phyloP scores from a whole-genome alignment of 2,888 invertebrate species.

The Saturnia japonica region DNA sequence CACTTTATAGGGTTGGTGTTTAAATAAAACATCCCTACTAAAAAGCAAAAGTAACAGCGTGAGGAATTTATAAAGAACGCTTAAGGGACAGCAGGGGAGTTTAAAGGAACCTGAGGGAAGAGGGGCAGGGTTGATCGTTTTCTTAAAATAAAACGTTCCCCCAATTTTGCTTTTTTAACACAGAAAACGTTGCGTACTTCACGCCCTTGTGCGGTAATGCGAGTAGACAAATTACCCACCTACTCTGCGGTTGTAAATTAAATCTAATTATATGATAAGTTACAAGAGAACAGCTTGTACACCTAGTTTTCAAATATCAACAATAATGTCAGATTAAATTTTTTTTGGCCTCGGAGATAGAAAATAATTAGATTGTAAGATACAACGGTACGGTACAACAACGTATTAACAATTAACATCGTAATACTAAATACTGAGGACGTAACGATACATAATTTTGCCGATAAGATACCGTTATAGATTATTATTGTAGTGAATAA shows the following conservation, averaged over 20 bases:
- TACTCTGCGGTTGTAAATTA: slow-evolving; percentile 6
- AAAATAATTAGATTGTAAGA: no score
- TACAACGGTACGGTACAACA: no score
- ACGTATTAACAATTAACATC: no score
- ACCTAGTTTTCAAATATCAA: neutral
- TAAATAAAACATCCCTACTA: slow-evolving; percentile 1
- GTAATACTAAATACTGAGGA: no score
- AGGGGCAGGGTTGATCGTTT: neutral
- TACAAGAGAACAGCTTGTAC: neutral
- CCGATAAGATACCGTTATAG: no score
- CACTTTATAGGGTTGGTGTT: neutral
- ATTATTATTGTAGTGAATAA: no score
- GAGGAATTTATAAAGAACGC: neutral
- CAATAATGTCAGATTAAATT: no score
- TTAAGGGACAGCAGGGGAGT: neutral
- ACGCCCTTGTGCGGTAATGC: slow-evolving; percentile 2
- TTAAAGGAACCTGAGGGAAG: neutral
- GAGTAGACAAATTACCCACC: slow-evolving; percentile 9
- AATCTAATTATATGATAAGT: neutral
- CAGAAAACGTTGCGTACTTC: neutral
- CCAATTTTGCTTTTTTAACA: neutral
- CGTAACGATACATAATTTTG: no score
- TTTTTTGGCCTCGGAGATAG: no score
- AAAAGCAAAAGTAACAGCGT: neutral
- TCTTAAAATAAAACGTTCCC: slow-evolving; percentile 15